Evolutionary conservation across 2,888 invertebrate species (phyloP), one percentile per base, ranked within the genome.

Genomic region (Suillia variegata): DNA sequence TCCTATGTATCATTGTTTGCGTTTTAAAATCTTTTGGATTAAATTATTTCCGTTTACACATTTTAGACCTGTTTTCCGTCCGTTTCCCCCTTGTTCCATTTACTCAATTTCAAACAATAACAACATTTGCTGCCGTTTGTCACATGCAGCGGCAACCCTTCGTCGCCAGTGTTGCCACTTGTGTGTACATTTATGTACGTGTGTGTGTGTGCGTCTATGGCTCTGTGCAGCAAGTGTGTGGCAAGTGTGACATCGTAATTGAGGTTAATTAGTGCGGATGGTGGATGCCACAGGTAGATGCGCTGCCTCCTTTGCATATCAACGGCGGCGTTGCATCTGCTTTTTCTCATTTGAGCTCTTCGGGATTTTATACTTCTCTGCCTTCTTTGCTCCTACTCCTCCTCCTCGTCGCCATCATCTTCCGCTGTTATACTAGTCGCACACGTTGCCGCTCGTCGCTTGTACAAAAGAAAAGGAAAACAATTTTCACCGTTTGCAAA

Each of bases 191-290:
- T 13, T 26, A 26, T 52, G 15, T 33, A 17, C 33, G 20, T 10
- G 2, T 18, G 31, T 42, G 52, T 45, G 31, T 49, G 13, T 26
- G 45, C 38, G 13, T 26, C 20, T 45, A 24, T 24, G 17, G 38
- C 21, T 13, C 52, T 31, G 33, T 53, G 49, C 21, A n/a, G n/a
- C 34, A 54, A 52, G 55, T 55, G 57, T 56, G 63, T 54, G 59
- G 58, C 54, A 47, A 56, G 47, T 51, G 59, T 33, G 59, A 63
- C 61, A 59, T 34, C 51, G 61, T 61, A 66, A 69, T 69, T 67
- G 67, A 64, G 67, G 68, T 66, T 69, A 69, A 69, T 69, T 69
- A 65, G 68, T 62, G n/a, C n/a, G 55, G 62, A 54, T 45, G 45
- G n/a, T n/a, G n/a, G n/a, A 45, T 45, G 45, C 45, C 45, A 67